A percentile compares a stretch with the other conserved stretches of the same genome.
Conservation (phyloP, 2,888 invertebrate genomes). For the Gonocerus acuteangulatus region DNA sequence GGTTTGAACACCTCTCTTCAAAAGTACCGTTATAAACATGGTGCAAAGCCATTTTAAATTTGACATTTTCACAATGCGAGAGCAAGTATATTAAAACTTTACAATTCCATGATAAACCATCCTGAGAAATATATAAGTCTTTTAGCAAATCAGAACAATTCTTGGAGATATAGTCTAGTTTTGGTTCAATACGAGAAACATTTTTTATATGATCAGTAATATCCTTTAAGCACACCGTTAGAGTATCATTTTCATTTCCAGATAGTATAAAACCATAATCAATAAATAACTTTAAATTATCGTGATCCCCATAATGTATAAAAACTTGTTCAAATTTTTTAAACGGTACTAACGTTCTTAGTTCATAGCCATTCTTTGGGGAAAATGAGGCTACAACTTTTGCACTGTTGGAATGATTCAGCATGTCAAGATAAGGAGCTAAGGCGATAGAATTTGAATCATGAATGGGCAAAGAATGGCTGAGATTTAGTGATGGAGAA, state of each 20-base stretch:
- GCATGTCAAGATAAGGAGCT: conserved; percentile 81
- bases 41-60: background rate
- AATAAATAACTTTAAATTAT: conserved; percentile 68
- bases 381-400: conserved; percentile 48
- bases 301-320: conserved; percentile 79
- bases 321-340: conserved; percentile 66
- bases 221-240: conserved; percentile 53
- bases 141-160: conserved; percentile 52
- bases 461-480: conserved; percentile 35
- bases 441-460: conserved; percentile 53
- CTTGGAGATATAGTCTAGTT: conserved; percentile 44
- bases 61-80: conserved; percentile 8
- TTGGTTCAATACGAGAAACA: conserved; percentile 28
- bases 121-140: conserved; percentile 35
- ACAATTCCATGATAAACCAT: conserved; percentile 40
- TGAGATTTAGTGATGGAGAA: conserved; percentile 36
- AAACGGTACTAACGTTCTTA: conserved; percentile 50
- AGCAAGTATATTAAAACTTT: conserved; percentile 38
- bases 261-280: conserved; percentile 81
- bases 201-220: conserved; percentile 41
- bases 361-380: conserved; percentile 47
- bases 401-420: conserved; percentile 72
- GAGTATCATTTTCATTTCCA: conserved; percentile 59
- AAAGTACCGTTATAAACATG: conserved; percentile 1
- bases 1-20: background rate